A percentile compares a stretch with the other conserved stretches of the same genome.
Evolutionary conservation across 2,888 invertebrate genomes (phyloP).

Genomic region (Phania funesta): DNA sequence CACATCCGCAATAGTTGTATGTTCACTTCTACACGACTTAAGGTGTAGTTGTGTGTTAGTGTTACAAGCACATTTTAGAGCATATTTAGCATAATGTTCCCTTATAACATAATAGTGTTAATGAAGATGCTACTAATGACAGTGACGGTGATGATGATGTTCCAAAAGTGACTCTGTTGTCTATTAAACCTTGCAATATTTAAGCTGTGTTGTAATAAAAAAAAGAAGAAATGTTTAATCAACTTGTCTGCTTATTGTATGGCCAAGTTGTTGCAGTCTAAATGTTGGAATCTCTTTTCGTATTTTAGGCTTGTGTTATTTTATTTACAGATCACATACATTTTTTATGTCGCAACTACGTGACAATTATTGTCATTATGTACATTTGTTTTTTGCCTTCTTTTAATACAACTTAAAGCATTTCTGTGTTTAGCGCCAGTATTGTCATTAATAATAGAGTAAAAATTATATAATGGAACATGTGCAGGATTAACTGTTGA

Average conservation of each 20-base stretch:
- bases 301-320: constrained; percentile 14
- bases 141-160: constrained; percentile 38
- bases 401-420: constrained; percentile 1
- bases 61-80: constrained; percentile 20
- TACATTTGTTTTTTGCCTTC: neutral
- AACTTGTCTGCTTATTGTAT: neutral
- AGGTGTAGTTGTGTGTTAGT: constrained; percentile 25
- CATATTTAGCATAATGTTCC: constrained; percentile 35
- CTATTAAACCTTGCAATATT: constrained; percentile 39
- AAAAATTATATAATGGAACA: constrained; percentile 11
- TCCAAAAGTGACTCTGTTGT: constrained; percentile 31
- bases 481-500: constrained; percentile 52
- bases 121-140: constrained; percentile 32
- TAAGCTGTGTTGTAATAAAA: constrained; percentile 17
- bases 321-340: constrained; percentile 65
- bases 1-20: neutral
- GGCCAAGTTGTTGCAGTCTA: constrained; percentile 23
- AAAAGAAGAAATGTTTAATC: neutral
- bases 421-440: constrained; percentile 20
- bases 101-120: constrained; percentile 33
- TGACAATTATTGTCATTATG: constrained; percentile 66
- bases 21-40: constrained; percentile 26
- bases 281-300: neutral
- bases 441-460: constrained; percentile 6
- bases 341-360: constrained; percentile 68